Conservation (phyloP, 2,113 vertebrate species). For the Amblyornis subalaris region DNA sequence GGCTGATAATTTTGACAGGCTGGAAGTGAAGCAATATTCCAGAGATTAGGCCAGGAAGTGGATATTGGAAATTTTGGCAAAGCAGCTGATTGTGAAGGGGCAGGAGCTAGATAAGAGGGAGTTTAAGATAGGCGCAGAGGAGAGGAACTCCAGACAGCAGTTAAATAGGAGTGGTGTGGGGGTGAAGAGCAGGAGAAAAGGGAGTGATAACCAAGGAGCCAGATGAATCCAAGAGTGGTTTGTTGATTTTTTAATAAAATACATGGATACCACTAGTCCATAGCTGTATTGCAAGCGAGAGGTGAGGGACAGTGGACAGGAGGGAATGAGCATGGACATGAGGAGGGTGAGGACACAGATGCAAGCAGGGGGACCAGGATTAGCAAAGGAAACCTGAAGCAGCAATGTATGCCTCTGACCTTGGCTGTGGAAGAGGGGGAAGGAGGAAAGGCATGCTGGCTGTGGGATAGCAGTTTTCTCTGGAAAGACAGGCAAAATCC, state of each 20-base stretch:
- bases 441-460: fast-evolving
- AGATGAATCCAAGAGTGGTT: neutral
- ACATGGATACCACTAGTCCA: neutral
- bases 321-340: fast-evolving
- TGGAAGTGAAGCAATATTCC: constrained; percentile 6
- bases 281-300: fast-evolving
- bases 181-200: neutral
- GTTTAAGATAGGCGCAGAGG: neutral
- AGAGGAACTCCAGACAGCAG: neutral
- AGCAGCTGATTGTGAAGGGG: neutral
- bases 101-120: neutral
- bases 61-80: neutral
- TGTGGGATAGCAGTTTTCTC: neutral
- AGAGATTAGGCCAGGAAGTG: neutral
- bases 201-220: neutral
- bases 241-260: neutral
- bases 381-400: neutral
- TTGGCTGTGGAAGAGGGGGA: neutral
- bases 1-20: neutral
- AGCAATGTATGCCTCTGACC: neutral
- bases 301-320: neutral
- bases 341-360: neutral
- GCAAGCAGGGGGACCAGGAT: neutral
- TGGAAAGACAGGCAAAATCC: neutral
- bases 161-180: fast-evolving